Evolutionary conservation across 2,888 invertebrate genomes (phyloP).

Genomic region (Perithous albicinctus): DNA sequence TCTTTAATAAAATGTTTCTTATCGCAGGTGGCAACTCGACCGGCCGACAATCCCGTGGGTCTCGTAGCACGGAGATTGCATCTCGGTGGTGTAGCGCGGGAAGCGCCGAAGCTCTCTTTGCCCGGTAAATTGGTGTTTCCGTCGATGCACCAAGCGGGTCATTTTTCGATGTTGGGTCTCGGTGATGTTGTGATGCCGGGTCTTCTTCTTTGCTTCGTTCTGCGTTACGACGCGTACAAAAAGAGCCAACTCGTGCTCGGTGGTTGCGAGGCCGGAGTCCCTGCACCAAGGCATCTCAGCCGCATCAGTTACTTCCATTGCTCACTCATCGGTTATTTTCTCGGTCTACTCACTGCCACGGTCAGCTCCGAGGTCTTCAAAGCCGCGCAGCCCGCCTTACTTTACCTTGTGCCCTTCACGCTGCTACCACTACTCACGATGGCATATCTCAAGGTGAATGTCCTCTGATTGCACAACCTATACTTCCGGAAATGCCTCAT

Average conservation of each 20-base stretch:
- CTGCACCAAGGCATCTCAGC: conserved; percentile 85
- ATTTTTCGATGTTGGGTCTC: conserved; percentile 97
- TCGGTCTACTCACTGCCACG: conserved; percentile 98
- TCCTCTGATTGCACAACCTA: not conserved
- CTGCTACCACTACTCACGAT: conserved; percentile 97
- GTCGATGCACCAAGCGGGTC: conserved; percentile 97
- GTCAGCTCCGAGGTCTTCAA: conserved; percentile 99
- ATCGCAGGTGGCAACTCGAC: conserved; percentile 90
- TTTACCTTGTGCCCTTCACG: conserved; percentile 99
- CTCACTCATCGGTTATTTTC: conserved; percentile 98
- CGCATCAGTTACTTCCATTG: conserved; percentile 98
- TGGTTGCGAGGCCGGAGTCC: conserved; percentile 87
- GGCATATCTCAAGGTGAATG: conserved; percentile 97
- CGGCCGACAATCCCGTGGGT: conserved; percentile 97
- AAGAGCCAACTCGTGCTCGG: conserved; percentile 91
- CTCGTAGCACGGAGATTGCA: conserved; percentile 97
- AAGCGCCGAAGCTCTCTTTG: conserved; percentile 97
- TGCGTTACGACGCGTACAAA: conserved; percentile 99
- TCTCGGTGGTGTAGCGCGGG: conserved; percentile 94
- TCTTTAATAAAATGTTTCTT: not conserved
- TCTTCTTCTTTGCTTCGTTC: conserved; percentile 96
- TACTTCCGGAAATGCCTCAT: not conserved
- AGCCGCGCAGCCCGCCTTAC: conserved; percentile 98
- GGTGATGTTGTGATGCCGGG: conserved; percentile 98
- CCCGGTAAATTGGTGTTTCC: conserved; percentile 99